phyloP scores from a whole-genome alignment of 1,140 invertebrate genomes.

The Vanessa tameamea region DNA sequence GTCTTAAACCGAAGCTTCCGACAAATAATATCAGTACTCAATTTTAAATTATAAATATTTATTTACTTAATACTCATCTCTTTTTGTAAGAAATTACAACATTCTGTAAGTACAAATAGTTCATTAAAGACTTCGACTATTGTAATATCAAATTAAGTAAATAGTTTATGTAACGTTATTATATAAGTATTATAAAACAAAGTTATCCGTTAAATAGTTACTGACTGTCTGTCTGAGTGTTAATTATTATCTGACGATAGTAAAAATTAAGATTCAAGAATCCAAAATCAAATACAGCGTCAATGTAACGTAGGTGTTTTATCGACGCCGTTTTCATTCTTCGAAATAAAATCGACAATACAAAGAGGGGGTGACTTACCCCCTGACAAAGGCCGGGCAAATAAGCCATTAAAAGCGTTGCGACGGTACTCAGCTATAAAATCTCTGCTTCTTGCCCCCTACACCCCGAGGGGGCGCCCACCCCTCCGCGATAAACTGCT shows the following conservation, averaged over 20 bases:
- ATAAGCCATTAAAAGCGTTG: constrained; percentile 76
- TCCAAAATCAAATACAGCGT: constrained; percentile 12
- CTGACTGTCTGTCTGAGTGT: no score
- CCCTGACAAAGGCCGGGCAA: constrained; percentile 70
- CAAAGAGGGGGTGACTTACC: constrained; percentile 58
- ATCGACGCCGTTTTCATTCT: constrained; percentile 44
- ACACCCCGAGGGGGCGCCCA: constrained; percentile 32
- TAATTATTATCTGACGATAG: background rate
- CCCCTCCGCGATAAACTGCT: constrained; percentile 69
- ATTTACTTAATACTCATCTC: no score
- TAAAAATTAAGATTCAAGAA: background rate
- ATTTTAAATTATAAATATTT: no score
- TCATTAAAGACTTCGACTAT: no score
- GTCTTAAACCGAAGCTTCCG: no score
- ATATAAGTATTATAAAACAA: no score
- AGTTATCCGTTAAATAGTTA: no score
- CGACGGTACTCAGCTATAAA: constrained; percentile 73
- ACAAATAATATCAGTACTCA: no score
- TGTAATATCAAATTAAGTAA: no score
- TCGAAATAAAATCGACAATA: constrained; percentile 72
- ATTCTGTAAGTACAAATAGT: no score
- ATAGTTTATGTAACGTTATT: no score
- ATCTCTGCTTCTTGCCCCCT: constrained; percentile 73
- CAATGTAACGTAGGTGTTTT: constrained; percentile 36
- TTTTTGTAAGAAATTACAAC: no score